Evolutionary conservation across 1,140 invertebrate genomes (phyloP).

Genomic region (Drosophila sulfurigaster): DNA sequence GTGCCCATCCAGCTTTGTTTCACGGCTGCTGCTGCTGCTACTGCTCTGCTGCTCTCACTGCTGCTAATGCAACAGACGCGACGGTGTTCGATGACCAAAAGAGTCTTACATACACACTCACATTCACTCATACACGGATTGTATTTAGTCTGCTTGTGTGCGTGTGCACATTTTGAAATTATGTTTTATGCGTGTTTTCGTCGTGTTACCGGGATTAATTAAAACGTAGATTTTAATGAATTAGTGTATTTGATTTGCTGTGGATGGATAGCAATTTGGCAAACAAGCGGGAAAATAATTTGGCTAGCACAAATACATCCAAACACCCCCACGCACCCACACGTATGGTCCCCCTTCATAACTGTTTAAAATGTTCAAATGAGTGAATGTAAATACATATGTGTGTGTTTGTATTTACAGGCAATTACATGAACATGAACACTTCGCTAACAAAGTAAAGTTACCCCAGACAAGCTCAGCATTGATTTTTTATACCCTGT

Average conservation of each 20-base stretch:
- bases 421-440: slow-evolving; percentile 1
- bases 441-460: not conserved
- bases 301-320: not conserved
- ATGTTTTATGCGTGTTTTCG: slow-evolving; percentile 14
- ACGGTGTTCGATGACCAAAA: slow-evolving; percentile 24
- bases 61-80: slow-evolving; percentile 20
- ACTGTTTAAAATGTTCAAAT: slow-evolving; percentile 7
- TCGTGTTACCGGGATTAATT: slow-evolving; percentile 40
- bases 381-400: slow-evolving; percentile 1
- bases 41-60: slow-evolving; percentile 4
- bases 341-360: not conserved
- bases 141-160: slow-evolving; percentile 9
- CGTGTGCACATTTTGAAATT: slow-evolving; percentile 5
- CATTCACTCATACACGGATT: not conserved
- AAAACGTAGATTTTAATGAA: slow-evolving; percentile 8
- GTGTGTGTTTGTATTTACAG: slow-evolving; percentile 21
- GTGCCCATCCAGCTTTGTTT: slow-evolving; percentile 13
- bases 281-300: slow-evolving; percentile 17
- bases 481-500: slow-evolving; percentile 18
- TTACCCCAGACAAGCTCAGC: slow-evolving; percentile 19
- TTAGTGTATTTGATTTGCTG: slow-evolving; percentile 33
- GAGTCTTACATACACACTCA: slow-evolving; percentile 1
- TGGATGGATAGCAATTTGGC: not conserved
- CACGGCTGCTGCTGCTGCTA: slow-evolving; percentile 9
- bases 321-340: not conserved